A percentile compares a stretch with the other conserved stretches of the same genome.
Evolutionary conservation across 2,888 invertebrate species (phyloP).

Genomic region (Caenorhabditis sulstoni): DNA sequence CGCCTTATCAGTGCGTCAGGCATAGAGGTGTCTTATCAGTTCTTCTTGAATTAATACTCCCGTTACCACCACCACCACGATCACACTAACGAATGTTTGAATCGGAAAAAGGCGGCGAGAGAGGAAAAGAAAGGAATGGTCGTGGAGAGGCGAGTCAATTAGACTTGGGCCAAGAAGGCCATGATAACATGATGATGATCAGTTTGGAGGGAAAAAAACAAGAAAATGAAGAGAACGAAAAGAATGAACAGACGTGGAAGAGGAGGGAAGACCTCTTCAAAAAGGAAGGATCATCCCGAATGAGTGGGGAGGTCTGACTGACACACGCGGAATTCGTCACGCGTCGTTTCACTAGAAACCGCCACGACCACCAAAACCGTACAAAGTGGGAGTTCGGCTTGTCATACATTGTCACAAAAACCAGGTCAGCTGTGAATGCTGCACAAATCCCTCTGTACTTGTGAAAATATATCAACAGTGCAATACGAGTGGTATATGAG

Average conservation of each 20-base stretch:
- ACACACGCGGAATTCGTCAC: constrained; percentile 17
- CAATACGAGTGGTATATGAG: constrained; percentile 5
- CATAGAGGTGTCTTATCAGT: constrained; percentile 31
- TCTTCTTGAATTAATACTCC: constrained; percentile 34
- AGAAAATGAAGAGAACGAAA: constrained; percentile 23
- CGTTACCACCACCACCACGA: constrained; percentile 37
- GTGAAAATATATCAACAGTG: constrained; percentile 15
- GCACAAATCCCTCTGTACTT: constrained; percentile 2
- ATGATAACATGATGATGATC: constrained; percentile 53
- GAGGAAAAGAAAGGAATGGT: too few relatives aligned
- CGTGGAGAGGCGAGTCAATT: constrained; percentile 28
- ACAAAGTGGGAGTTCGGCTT: constrained; percentile 10
- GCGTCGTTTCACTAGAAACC: constrained; percentile 19
- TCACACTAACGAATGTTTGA: constrained; percentile 15
- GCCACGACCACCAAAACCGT: constrained; percentile 5
- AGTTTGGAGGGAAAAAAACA: constrained; percentile 45
- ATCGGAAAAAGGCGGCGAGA: constrained; percentile 9
- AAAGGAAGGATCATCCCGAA: constrained; percentile 20
- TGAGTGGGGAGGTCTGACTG: background rate
- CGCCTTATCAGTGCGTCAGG: constrained; percentile 30
- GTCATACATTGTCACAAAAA: too few relatives aligned
- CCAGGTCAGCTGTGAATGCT: constrained; percentile 19
- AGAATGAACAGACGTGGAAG: background rate
- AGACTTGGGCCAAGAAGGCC: constrained; percentile 26
- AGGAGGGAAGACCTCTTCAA: background rate